phyloP scores from a whole-genome alignment of 2,888 invertebrate species.

The Scaptomyza polygonia region DNA sequence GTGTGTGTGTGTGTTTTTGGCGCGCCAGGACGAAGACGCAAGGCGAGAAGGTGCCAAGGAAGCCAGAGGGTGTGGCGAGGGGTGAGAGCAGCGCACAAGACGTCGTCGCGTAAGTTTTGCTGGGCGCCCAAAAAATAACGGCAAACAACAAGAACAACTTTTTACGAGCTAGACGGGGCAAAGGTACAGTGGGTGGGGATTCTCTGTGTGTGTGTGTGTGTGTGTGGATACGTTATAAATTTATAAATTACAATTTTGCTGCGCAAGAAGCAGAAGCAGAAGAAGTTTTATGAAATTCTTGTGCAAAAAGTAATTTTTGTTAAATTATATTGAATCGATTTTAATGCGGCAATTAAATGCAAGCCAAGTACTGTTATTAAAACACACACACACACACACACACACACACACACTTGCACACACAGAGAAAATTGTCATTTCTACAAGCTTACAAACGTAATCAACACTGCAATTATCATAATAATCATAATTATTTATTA shows the following conservation, averaged over 20 bases:
- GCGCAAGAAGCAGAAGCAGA: constrained; percentile 7
- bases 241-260: constrained; percentile 83
- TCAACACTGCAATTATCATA: constrained; percentile 51
- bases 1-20: constrained; percentile 61
- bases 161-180: constrained; percentile 46
- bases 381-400: not conserved
- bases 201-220: not conserved
- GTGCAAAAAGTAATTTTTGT: constrained; percentile 30
- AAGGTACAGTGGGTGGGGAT: not conserved
- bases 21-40: constrained; percentile 51
- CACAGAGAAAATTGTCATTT: constrained; percentile 10
- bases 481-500: constrained; percentile 67
- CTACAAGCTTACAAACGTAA: not conserved
- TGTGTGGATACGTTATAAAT: no score
- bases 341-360: constrained; percentile 54
- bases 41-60: constrained; percentile 17
- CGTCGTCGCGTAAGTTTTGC: constrained; percentile 47
- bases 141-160: constrained; percentile 46
- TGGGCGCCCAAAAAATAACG: constrained; percentile 51
- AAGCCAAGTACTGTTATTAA: constrained; percentile 20
- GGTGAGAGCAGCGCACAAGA: constrained; percentile 9
- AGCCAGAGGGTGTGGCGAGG: no score
- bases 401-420: not conserved
- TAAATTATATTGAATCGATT: constrained; percentile 58
- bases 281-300: not conserved